A percentile compares a stretch with the other conserved stretches of the same genome.
These are phyloP conservation scores for Apeira syringaria DNA, from an alignment of 2,888 invertebrate genomes.

Conservation along the genomic window DNA sequence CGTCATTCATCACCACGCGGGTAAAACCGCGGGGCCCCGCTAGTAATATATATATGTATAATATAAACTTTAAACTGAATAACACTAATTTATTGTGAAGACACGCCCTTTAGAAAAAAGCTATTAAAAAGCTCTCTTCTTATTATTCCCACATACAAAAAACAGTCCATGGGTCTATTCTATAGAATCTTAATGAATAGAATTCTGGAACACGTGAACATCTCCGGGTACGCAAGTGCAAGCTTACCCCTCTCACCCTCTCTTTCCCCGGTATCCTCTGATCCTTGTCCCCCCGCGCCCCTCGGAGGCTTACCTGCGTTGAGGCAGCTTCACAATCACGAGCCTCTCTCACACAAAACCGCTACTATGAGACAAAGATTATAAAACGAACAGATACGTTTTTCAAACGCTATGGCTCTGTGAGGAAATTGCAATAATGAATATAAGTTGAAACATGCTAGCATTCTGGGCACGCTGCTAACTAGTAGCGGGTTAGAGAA, in stretches of 20 bases:
- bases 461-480: no score
- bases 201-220: constrained; percentile 29
- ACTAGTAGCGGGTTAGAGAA: no score
- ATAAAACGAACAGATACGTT: constrained; percentile 22
- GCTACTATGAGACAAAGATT: constrained; percentile 57
- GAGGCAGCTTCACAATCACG: constrained; percentile 36
- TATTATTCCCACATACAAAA: background rate
- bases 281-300: constrained; percentile 32
- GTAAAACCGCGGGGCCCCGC: no score
- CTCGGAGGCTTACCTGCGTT: constrained; percentile 71
- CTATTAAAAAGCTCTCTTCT: no score
- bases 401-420: no score
- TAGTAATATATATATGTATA: no score
- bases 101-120: no score
- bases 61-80: no score
- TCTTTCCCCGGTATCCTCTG: constrained; percentile 20
- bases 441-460: no score
- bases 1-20: no score
- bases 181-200: constrained; percentile 18
- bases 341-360: constrained; percentile 64
- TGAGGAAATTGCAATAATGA: no score
- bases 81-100: no score
- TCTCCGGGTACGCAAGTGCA: constrained; percentile 57
- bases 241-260: constrained; percentile 37
- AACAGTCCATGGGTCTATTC: background rate